Base-by-base conservation (phyloP, 2,888 invertebrate genomes). In the Cartodere bifasciata region DNA sequence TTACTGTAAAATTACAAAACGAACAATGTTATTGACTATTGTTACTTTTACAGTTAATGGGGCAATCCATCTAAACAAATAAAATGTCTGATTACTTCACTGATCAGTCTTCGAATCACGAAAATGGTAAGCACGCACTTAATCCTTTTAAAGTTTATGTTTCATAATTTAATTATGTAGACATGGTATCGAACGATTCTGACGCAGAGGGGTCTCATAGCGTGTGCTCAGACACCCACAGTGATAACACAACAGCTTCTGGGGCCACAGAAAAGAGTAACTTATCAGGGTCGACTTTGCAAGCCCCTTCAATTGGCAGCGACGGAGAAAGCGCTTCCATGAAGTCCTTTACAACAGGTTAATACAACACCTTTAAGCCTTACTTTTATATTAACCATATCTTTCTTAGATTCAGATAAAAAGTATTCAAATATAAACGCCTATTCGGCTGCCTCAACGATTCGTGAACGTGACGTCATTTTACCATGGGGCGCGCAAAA, bases 401-500 rank as follows among this genome's bases (percentile, higher is more conserved):
- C n/a, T n/a, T n/a, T n/a, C n/a, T n/a, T n/a, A n/a, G 23, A 25
- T 25, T 35, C 23, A 31, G 35, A 23, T 6, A 6, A 20, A 20
- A 20, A 20, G 20, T 20, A 6, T n/a, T n/a, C 24, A 9, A 23
- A 5, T 23, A 11, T 23, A 12, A 27, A 15, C 9, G 12, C 6
- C 5, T 27, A 16, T 13, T 10, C 11, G 9, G 6, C 13, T 15
- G 10, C 16, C 10, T 16, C 7, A 9, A 15, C n/a, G 10, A 14
- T 7, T 15, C 26, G 9, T 17, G 31, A 31, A 10, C 15, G 13
- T 9, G 35, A 35, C 24, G 13, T 77, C 16, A 65, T 80, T 53
- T 55, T 88, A 32, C 88, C 88, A 15, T 90, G 88, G 88, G 86
- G 86, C 25, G 73, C 77, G 4, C 75, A 78, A 48, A 82, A 83